Evolutionary conservation across 2,888 invertebrate genomes (phyloP).

Genomic region (Nomada goodeniana): DNA sequence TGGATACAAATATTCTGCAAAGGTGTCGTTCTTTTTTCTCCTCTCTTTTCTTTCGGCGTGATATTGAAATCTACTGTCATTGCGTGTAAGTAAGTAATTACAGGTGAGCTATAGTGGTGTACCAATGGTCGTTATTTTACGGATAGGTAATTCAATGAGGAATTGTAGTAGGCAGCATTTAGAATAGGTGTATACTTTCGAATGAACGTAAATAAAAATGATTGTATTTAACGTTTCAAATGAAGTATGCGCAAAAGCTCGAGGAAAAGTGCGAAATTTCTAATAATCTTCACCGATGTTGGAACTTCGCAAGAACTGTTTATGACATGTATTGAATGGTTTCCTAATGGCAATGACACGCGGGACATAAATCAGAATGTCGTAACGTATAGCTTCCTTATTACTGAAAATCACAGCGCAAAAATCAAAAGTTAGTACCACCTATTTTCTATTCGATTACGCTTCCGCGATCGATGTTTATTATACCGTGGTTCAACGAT

Average conservation of each 20-base stretch:
- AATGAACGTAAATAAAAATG: too few species aligned
- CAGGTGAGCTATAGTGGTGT: background rate
- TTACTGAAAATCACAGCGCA: background rate
- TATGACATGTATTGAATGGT: background rate
- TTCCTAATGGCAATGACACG: too few species aligned
- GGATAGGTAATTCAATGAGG: background rate
- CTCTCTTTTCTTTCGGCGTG: background rate
- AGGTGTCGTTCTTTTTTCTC: background rate
- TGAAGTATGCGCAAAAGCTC: too few species aligned
- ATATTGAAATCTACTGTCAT: too few species aligned
- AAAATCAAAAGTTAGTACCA: conserved; percentile 11
- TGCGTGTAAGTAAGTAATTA: too few species aligned
- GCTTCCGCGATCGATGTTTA: conserved; percentile 29
- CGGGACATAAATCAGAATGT: conserved; percentile 1
- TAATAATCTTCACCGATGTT: background rate
- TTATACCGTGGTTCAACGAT: background rate
- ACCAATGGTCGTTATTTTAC: background rate
- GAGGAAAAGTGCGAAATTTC: too few species aligned
- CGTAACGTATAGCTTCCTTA: background rate
- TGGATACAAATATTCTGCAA: background rate
- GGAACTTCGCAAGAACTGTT: background rate
- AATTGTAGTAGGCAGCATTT: too few species aligned
- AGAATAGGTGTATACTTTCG: too few species aligned
- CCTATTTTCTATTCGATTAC: conserved; percentile 8
- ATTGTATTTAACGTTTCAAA: too few species aligned